Percentiles rank a stretch among this genome's conserved stretches.
phyloP scores from a whole-genome alignment of 2,113 vertebrate species.

The Cebus imitator region DNA sequence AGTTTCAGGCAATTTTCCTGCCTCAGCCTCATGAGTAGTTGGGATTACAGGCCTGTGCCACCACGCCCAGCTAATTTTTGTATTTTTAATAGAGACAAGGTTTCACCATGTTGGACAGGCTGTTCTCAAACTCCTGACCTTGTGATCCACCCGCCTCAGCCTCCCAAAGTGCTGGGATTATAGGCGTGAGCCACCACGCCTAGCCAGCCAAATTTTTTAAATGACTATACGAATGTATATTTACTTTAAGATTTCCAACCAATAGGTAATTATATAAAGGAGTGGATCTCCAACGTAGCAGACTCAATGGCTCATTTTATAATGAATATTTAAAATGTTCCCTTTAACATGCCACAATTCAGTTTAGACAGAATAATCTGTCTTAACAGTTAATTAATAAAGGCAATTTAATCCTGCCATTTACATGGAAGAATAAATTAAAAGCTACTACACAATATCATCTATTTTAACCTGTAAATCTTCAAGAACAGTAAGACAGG shows the following conservation, averaged over 20 bases:
- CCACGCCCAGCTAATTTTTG: no score
- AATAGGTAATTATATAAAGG: background rate
- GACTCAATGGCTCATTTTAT: background rate
- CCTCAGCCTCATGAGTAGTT: no score
- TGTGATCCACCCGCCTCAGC: no score
- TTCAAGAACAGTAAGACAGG: background rate
- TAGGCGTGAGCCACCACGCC: no score
- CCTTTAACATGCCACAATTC: background rate
- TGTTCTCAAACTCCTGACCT: no score
- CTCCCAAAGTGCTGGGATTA: no score
- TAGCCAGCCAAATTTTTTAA: background rate
- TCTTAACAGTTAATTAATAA: background rate
- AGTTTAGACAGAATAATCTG: background rate
- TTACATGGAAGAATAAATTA: background rate
- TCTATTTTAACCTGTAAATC: background rate
- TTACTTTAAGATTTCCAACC: background rate
- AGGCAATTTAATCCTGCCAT: background rate
- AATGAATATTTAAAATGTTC: background rate
- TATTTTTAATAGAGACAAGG: no score
- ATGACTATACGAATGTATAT: background rate
- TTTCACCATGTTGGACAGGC: no score
- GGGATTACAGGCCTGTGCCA: no score
- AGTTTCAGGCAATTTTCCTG: no score
- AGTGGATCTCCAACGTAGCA: background rate
- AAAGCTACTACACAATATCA: background rate